These are phyloP conservation scores for Zaprionus obscuricornis DNA, from an alignment of 2,888 invertebrate species.

Conservation along the genomic window DNA sequence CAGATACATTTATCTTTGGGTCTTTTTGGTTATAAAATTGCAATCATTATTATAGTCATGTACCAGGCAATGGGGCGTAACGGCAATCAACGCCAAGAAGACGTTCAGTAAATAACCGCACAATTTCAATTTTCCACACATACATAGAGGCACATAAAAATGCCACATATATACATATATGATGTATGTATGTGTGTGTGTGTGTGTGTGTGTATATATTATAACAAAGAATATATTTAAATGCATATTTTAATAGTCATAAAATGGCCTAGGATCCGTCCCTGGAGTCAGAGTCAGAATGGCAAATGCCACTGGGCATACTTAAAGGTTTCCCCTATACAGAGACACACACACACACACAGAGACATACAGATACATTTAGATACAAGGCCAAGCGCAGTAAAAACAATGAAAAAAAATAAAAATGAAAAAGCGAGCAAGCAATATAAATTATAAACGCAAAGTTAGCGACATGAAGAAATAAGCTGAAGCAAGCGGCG, in stretches of 20 bases:
- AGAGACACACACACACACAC: slow-evolving; percentile 14
- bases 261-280: slow-evolving; percentile 56
- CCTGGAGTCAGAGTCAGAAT: slow-evolving; percentile 41
- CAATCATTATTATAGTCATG: slow-evolving; percentile 76
- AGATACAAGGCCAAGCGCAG: slow-evolving; percentile 69
- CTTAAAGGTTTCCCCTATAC: slow-evolving; percentile 55
- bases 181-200: slow-evolving; percentile 12
- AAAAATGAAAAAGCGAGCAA: slow-evolving; percentile 15
- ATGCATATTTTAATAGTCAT: slow-evolving; percentile 76
- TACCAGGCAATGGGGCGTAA: slow-evolving; percentile 77
- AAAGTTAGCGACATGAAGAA: slow-evolving; percentile 78
- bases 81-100: slow-evolving; percentile 72
- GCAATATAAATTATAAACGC: slow-evolving; percentile 76
- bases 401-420: slow-evolving; percentile 59
- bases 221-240: slow-evolving; percentile 62
- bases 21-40: slow-evolving; percentile 63
- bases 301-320: slow-evolving; percentile 69
- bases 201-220: slow-evolving; percentile 2
- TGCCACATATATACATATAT: slow-evolving; percentile 16
- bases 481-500: slow-evolving; percentile 33
- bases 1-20: slow-evolving; percentile 52
- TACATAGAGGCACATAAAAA: slow-evolving; percentile 29
- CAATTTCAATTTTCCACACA: slow-evolving; percentile 71
- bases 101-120: slow-evolving; percentile 68
- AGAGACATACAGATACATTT: slow-evolving; percentile 7